Conservation (phyloP, 1,140 invertebrate genomes). For the Mylabris phalerata region DNA sequence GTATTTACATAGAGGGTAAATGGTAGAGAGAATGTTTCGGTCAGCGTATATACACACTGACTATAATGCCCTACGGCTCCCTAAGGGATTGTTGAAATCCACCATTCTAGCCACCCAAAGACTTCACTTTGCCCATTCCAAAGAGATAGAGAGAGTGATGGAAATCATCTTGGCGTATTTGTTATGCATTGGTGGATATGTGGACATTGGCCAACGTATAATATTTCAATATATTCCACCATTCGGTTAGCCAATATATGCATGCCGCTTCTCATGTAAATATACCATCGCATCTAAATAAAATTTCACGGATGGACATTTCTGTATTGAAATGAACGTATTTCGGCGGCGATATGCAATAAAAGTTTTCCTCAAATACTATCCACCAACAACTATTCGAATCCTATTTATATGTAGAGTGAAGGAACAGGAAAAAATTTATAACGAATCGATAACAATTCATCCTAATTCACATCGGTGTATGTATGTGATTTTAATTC, state of each 20-base stretch:
- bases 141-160: conserved; percentile 25
- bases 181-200: conserved; percentile 38
- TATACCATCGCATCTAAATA: conserved; percentile 27
- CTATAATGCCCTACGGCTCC: conserved; percentile 21
- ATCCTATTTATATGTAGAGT: no score
- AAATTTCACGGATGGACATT: conserved; percentile 32
- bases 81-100: conserved; percentile 8
- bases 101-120: no score
- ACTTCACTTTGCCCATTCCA: not conserved
- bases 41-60: conserved; percentile 8
- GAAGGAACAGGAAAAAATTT: no score
- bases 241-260: conserved; percentile 14
- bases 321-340: conserved; percentile 24
- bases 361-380: no score
- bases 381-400: no score
- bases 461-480: no score
- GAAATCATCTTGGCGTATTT: conserved; percentile 33
- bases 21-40: conserved; percentile 9
- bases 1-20: conserved; percentile 31
- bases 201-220: conserved; percentile 33
- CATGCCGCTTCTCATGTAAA: conserved; percentile 22
- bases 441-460: no score
- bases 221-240: conserved; percentile 37
- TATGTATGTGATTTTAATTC: no score
- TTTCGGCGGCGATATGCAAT: not conserved